A percentile compares a stretch with the other conserved stretches of the same genome.
Evolutionary conservation across 2,797 vertebrate species (phyloP).

Genomic region (Vipera ursinii): DNA sequence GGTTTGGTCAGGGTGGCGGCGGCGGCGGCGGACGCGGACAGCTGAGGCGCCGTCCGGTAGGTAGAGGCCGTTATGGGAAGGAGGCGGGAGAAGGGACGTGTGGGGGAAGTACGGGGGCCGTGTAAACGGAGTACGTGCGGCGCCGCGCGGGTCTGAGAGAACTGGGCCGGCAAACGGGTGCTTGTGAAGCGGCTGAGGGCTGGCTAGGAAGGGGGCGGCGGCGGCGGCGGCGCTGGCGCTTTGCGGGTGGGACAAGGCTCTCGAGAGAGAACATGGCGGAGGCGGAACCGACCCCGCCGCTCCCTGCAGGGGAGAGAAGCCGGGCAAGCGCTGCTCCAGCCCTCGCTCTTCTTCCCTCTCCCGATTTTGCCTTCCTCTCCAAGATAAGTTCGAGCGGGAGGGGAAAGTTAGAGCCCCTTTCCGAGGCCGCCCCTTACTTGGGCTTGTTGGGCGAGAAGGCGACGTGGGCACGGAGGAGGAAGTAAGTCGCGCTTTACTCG

Average conservation of each 20-base stretch:
- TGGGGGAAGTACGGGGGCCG: slow-evolving; percentile 15
- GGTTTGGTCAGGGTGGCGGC: slow-evolving; percentile 1
- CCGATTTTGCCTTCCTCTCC: neutral
- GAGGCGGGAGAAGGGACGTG: neutral
- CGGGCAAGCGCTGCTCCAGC: neutral
- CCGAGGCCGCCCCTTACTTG: neutral
- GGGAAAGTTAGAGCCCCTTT: neutral
- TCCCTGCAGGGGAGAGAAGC: slow-evolving; percentile 35
- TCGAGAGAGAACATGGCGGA: slow-evolving; percentile 70
- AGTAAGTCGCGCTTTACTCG: neutral
- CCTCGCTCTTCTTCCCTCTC: neutral
- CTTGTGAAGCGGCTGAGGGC: neutral
- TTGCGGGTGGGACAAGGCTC: slow-evolving; percentile 62
- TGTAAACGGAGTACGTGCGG: slow-evolving; percentile 5
- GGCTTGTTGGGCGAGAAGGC: slow-evolving; percentile 11
- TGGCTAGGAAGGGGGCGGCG: neutral
- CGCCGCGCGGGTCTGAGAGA: slow-evolving; percentile 42
- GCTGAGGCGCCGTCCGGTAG: slow-evolving; percentile 55
- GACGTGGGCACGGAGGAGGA: neutral
- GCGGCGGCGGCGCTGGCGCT: slow-evolving; percentile 29
- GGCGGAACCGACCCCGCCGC: slow-evolving; percentile 62
- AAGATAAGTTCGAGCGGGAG: slow-evolving; percentile 22
- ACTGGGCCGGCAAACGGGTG: slow-evolving; percentile 45
- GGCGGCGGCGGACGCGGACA: slow-evolving; percentile 8
- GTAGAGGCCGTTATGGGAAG: slow-evolving; percentile 27